Percentiles rank a stretch among this genome's conserved stretches.
Conservation (phyloP, 2,113 vertebrate species). For the Cathartes aura region DNA sequence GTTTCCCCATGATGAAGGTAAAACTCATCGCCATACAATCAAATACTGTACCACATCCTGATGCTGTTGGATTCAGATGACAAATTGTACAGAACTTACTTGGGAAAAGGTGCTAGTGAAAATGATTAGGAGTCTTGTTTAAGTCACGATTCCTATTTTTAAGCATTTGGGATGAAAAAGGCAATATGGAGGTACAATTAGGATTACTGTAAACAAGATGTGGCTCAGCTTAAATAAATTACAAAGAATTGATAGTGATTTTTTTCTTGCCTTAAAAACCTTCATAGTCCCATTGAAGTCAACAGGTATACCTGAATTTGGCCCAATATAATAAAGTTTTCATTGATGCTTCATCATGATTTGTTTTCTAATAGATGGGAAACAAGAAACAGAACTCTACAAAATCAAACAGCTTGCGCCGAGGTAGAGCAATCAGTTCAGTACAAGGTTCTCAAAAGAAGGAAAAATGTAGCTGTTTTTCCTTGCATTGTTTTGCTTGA, state of each 20-base stretch:
- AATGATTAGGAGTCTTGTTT: not conserved
- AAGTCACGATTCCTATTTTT: not conserved
- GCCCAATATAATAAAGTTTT: not conserved
- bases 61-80: not conserved
- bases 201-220: not conserved
- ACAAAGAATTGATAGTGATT: not conserved
- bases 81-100: not conserved
- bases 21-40: not conserved
- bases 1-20: not conserved
- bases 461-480: not conserved
- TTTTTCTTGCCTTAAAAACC: not conserved
- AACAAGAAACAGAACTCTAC: not conserved
- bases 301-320: not conserved
- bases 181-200: not conserved
- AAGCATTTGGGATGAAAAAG: not conserved
- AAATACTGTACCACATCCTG: not conserved
- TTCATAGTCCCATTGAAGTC: not conserved
- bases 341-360: not conserved
- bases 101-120: not conserved
- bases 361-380: not conserved
- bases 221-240: not conserved
- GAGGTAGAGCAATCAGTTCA: not conserved
- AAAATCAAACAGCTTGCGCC: not conserved
- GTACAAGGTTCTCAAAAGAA: not conserved
- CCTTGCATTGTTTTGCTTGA: not conserved